Base-by-base conservation (phyloP, 1,140 invertebrate species). In the Periplaneta americana region DNA sequence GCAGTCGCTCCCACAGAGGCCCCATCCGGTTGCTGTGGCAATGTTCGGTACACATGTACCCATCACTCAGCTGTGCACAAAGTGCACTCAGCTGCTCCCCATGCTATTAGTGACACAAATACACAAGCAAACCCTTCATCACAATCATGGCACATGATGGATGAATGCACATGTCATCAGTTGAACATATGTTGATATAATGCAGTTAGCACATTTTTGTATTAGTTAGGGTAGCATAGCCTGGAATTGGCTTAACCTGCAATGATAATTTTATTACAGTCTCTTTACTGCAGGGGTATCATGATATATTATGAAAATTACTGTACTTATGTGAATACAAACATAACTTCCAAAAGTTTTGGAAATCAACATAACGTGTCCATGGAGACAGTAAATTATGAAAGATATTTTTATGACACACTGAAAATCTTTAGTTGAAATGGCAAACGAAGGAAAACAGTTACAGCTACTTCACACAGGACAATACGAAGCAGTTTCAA, bases 81-180 rank as follows among this genome's bases (percentile, higher is more conserved):
- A 85, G 82, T 79, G 84, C 82, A 32, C 83, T 81, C 37, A 86
- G 84, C 75, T 86, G 86, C 35, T 83, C 84, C 82, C 86, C 86
- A 81, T 85, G 85, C 85, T 86, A 83, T 82, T 81, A 76, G 39
- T 66, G 28, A 74, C 83, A 84, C 57, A 57, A 34, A 57, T 57
- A 66, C 48, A 66, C 48, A 78, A 48, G 75, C 80, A 81, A 39
- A 57, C 80, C 76, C 34, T 36, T 78, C 34, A 78, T 66, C 48
- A 66, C 48, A 66, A 66, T 66, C 48, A 66, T 28, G n/a, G 22
- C 48, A 66, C 48, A 66, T 66, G 48, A 66, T 28, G 48, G 48
- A 66, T 66, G 48, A 66, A 66, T 66, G n/a, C 11, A 66, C 22
- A 28, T 2, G 48, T 28, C 48, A 66, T n/a, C 22, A n/a, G 48